Evolutionary conservation across 1,140 invertebrate genomes (phyloP), one percentile per base, ranked within the genome.

Genomic region (Drosophila pseudoananassae): DNA sequence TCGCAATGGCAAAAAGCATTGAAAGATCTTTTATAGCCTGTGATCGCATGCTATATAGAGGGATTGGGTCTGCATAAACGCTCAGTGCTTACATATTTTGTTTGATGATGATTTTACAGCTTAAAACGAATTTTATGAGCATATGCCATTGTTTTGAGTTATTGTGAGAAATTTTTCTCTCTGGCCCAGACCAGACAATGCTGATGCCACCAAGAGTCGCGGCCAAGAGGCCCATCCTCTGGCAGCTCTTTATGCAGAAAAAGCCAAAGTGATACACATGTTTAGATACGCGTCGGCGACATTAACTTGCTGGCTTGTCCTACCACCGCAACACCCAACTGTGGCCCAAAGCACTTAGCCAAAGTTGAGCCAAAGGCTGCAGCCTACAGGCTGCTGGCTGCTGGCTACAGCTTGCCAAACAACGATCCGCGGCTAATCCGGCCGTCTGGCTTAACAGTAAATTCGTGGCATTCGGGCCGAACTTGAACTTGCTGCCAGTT

Each of bases 101-200:
- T 85, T 85, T 85, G 82, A 90, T 91, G 89, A 91, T 91, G 89
- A 89, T 90, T 91, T 91, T 91, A 91, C 89, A 91, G 84, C 89
- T 91, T 91, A 91, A 91, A 91, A 91, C 79, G 89, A 91, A 89
- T 91, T 91, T 91, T 91, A 91, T 91, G 89, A 91, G 89, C 73
- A 83, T 90, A 85, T 75, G 87, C 80, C 78, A 89, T 90, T 91
- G 89, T 88, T 91, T 90, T 90, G 89, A 91, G 81, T 89, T 90
- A 90, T 90, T 84, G 88, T 90, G 88, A 87, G 88, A 85, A 85
- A 65, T 82, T 65, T 82, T 78, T 60, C 36, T 25, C 25, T 9
- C 12, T 9, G 12, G 33, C 17, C 46, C n/a, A 51, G 63, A 47
- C 60, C 50, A 49, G 49, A 78, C 55, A 55, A 76, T 66, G 64